phyloP scores from a whole-genome alignment of 2,113 vertebrate genomes.

The Haliaeetus leucogaster region DNA sequence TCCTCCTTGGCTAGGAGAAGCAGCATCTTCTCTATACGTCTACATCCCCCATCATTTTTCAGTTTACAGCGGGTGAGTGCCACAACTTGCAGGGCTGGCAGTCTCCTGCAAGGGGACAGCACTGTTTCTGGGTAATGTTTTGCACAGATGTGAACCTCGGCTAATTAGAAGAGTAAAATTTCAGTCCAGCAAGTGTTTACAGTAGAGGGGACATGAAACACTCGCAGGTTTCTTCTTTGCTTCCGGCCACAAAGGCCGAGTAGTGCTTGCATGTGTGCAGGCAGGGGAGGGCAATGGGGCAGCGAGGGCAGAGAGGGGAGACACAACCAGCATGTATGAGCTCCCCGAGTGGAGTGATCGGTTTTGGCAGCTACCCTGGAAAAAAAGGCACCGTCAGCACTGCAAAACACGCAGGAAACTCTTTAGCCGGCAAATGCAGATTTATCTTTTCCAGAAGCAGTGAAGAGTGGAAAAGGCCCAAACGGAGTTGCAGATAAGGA shows the following conservation, averaged over 20 bases:
- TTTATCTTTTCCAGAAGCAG: neutral
- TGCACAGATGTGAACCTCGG: neutral
- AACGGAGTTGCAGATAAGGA: neutral
- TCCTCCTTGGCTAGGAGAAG: neutral
- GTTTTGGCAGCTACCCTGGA: conserved; percentile 9
- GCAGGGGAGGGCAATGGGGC: neutral
- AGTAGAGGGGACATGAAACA: neutral
- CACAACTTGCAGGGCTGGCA: neutral
- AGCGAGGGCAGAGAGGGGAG: neutral
- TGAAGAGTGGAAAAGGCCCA: neutral
- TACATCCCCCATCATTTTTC: neutral
- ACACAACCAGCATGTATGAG: fast-evolving
- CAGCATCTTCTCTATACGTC: neutral
- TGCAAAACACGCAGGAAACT: neutral
- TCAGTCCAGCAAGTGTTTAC: neutral
- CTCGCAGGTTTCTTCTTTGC: neutral
- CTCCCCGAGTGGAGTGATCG: neutral
- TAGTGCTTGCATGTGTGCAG: neutral
- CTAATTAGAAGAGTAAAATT: neutral
- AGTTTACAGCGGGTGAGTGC: neutral
- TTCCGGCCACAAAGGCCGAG: fast-evolving
- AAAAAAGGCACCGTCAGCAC: neutral
- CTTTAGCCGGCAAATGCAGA: conserved; percentile 14
- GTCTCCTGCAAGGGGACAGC: neutral
- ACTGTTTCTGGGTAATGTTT: neutral